Conservation (phyloP, 2,888 invertebrate species). For the Limnephilus rhombicus region DNA sequence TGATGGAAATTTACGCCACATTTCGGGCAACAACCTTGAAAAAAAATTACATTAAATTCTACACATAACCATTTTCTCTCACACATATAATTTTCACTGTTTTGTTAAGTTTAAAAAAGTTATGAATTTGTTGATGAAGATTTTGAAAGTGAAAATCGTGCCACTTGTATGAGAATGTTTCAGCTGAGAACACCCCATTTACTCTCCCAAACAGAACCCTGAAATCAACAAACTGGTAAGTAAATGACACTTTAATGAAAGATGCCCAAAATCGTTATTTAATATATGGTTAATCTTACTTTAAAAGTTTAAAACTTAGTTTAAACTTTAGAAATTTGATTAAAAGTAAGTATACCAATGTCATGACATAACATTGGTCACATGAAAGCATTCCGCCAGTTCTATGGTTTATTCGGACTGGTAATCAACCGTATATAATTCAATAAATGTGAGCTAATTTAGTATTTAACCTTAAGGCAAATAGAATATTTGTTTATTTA, state of each 20-base stretch:
- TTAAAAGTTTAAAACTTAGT: background rate
- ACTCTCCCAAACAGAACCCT: background rate
- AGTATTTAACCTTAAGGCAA: background rate
- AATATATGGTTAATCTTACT: background rate
- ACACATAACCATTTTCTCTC: background rate
- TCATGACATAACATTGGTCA: background rate
- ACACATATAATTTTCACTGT: background rate
- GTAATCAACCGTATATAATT: background rate
- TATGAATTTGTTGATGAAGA: background rate
- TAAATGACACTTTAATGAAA: background rate
- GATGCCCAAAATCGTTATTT: too few species aligned
- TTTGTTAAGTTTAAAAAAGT: background rate
- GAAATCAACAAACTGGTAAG: background rate
- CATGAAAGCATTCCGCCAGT: background rate
- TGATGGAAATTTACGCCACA: background rate
- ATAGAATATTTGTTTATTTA: background rate
- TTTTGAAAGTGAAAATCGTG: conserved; percentile 11
- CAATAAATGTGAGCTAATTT: background rate
- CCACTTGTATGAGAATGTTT: conserved; percentile 4
- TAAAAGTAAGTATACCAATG: background rate
- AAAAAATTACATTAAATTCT: background rate
- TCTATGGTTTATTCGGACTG: background rate
- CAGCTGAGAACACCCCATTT: background rate
- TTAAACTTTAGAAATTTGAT: background rate
- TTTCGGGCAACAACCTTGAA: background rate